Percentiles rank a stretch among this genome's conserved stretches.
These are phyloP conservation scores for Hestina assimilis DNA, from an alignment of 1,140 invertebrate genomes.

Conservation along the genomic window DNA sequence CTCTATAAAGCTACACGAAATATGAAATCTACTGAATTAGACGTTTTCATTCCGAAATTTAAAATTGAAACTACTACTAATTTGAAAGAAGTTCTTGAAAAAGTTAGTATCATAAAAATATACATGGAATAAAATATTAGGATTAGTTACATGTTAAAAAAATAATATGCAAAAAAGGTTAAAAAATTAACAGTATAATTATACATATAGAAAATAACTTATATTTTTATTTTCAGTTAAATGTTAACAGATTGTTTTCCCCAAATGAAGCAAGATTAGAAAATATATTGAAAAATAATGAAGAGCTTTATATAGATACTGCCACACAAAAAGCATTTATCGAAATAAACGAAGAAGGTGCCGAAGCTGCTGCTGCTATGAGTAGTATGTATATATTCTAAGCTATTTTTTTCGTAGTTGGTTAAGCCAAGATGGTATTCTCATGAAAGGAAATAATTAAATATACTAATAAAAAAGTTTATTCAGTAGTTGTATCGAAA, in stretches of 20 bases:
- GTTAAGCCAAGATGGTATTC: no score
- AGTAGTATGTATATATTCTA: no score
- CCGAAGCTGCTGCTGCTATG: slow-evolving; percentile 60
- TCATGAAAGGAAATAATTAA: no score
- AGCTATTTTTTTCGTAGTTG: no score
- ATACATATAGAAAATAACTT: no score
- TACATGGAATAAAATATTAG: no score
- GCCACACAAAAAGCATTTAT: slow-evolving; percentile 65
- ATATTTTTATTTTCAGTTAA: slow-evolving; percentile 38
- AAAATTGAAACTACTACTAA: slow-evolving; percentile 64
- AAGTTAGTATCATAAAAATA: no score
- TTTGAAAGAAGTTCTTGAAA: slow-evolving; percentile 44
- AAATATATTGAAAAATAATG: slow-evolving; percentile 37
- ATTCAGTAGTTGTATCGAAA: no score
- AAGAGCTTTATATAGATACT: slow-evolving; percentile 39
- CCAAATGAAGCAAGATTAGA: slow-evolving; percentile 36
- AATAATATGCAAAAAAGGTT: no score
- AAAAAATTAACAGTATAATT: no score
- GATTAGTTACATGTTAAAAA: no score
- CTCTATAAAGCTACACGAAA: slow-evolving; percentile 37
- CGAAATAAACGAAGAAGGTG: slow-evolving; percentile 61
- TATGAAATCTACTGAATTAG: slow-evolving; percentile 40
- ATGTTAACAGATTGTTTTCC: slow-evolving; percentile 44
- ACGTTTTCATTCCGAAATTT: slow-evolving; percentile 54
- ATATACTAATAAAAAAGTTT: no score